A percentile compares a stretch with the other conserved stretches of the same genome.
Conservation (phyloP, 37 sponge, comb jelly and placozoan species). For the Geodia barretti region DNA sequence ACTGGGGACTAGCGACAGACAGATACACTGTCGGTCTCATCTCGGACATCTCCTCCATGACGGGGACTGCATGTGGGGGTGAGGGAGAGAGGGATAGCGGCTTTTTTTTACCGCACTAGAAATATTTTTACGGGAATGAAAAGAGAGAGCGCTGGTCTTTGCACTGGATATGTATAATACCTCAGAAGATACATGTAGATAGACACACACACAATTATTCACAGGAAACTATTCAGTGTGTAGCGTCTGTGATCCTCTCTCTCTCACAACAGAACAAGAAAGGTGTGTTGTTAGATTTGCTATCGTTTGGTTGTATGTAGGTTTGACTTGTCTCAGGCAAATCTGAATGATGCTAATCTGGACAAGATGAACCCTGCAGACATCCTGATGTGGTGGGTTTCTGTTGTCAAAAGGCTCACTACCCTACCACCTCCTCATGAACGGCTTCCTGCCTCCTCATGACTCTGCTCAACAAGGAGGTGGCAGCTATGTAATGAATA, state of each 20-base stretch:
- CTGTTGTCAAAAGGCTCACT: neutral
- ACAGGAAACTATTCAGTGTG: no score
- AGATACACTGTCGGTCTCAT: slow-evolving; percentile 88
- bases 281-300: no score
- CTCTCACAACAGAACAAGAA: no score
- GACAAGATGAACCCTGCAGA: slow-evolving; percentile 44
- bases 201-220: no score
- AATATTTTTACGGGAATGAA: no score
- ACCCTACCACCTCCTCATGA: neutral
- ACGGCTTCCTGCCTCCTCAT: neutral
- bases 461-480: no score
- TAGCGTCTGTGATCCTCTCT: no score
- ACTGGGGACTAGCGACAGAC: slow-evolving; percentile 64
- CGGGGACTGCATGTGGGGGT: slow-evolving; percentile 90
- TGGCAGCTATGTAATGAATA: no score
- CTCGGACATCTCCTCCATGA: slow-evolving; percentile 88
- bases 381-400: slow-evolving; percentile 84
- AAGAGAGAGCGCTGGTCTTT: no score
- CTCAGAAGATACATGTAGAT: no score
- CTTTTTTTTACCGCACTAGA: neutral
- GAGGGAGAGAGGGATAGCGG: neutral
- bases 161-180: no score
- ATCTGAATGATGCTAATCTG: slow-evolving; percentile 76
- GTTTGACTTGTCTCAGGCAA: slow-evolving; percentile 67
- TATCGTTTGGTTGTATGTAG: slow-evolving; percentile 5